Conservation (phyloP, 2,797 vertebrate genomes). For the Coilia nasus region DNA sequence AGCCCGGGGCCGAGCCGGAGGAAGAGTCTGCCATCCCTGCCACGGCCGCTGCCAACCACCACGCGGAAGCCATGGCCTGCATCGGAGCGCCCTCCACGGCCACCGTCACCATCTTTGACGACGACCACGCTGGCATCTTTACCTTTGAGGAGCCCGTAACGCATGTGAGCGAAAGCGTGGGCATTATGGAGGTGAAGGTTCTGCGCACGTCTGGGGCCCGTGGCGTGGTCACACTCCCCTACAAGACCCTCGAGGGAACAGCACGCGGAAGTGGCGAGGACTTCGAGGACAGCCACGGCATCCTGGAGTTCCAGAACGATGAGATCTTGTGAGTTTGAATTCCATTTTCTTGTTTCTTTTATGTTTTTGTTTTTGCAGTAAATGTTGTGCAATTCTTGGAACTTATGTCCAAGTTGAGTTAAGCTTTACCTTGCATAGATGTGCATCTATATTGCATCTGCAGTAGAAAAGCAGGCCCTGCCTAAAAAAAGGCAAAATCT, state of each 20-base stretch:
- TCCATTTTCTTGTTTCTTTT: background rate
- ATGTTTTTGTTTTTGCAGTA: background rate
- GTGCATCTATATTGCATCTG: background rate
- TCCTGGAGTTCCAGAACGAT: conserved; percentile 97
- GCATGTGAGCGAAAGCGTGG: conserved; percentile 95
- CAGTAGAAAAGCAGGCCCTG: background rate
- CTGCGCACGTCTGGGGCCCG: conserved; percentile 94
- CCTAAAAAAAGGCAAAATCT: background rate
- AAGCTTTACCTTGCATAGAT: background rate
- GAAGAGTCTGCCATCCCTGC: background rate
- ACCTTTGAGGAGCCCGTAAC: conserved; percentile 93
- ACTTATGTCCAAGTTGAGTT: background rate
- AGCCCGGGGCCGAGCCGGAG: conserved; percentile 77
- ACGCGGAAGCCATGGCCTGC: conserved; percentile 82
- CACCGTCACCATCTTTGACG: conserved; percentile 96
- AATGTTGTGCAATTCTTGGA: background rate
- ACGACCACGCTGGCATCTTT: conserved; percentile 98
- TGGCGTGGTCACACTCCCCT: conserved; percentile 92
- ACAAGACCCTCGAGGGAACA: conserved; percentile 94
- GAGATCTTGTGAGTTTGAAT: conserved; percentile 95
- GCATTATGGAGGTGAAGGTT: conserved; percentile 97
- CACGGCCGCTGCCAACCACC: conserved; percentile 60
- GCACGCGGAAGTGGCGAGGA: conserved; percentile 94
- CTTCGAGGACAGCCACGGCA: conserved; percentile 92
- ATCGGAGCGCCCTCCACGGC: conserved; percentile 86